phyloP scores from a whole-genome alignment of 1,140 invertebrate genomes.

The Calliopsis andreniformis region DNA sequence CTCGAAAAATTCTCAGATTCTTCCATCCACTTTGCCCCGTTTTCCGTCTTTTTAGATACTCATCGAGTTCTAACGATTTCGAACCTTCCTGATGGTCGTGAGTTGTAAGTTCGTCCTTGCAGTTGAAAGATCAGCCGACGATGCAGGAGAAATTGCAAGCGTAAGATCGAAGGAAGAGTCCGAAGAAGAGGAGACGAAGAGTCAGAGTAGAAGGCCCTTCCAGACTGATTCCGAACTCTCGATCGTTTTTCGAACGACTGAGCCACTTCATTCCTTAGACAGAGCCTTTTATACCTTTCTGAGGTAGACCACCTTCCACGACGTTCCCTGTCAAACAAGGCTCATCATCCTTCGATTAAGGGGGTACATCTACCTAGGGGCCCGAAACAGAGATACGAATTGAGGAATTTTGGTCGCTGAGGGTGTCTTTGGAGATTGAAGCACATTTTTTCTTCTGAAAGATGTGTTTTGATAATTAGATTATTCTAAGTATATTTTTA shows the following conservation, averaged over 20 bases:
- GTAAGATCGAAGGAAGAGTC: background rate
- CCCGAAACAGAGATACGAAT: no score
- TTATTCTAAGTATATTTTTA: no score
- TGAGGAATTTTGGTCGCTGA: slow-evolving; percentile 1
- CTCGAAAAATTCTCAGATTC: background rate
- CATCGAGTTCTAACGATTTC: no score
- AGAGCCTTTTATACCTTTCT: slow-evolving; percentile 41
- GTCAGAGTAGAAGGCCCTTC: background rate
- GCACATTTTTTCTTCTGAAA: no score
- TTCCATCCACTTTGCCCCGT: background rate
- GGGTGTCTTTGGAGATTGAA: no score
- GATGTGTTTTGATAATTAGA: no score
- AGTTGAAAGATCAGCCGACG: no score
- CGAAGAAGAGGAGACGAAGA: background rate
- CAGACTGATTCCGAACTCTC: slow-evolving; percentile 33
- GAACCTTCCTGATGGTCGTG: no score
- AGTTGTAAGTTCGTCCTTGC: no score
- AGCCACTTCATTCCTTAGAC: slow-evolving; percentile 38
- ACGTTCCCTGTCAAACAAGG: background rate
- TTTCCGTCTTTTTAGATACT: no score
- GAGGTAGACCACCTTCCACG: slow-evolving; percentile 3
- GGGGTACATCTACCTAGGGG: no score
- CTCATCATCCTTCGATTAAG: no score
- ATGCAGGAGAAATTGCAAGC: background rate
- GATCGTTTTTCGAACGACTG: slow-evolving; percentile 49